Conservation (phyloP, 2,797 vertebrate species). For the Parambassis ranga region DNA sequence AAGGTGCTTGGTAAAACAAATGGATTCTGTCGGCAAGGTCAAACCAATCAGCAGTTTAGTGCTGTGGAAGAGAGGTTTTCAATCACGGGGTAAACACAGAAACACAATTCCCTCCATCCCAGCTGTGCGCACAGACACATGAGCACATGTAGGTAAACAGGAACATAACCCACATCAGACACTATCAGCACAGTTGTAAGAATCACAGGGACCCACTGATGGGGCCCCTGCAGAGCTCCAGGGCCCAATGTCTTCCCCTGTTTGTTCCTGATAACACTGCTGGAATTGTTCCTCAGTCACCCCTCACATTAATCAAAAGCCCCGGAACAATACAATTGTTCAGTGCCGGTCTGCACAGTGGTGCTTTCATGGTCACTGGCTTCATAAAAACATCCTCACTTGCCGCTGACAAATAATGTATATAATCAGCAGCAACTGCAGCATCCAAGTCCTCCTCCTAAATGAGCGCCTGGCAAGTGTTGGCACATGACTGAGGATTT, state of each 20-base stretch:
- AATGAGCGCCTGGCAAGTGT: slow-evolving; percentile 15
- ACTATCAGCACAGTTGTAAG: slow-evolving; percentile 37
- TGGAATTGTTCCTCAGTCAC: slow-evolving; percentile 65
- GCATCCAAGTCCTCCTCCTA: slow-evolving; percentile 21
- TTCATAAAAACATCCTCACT: slow-evolving; percentile 45
- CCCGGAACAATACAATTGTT: slow-evolving; percentile 59
- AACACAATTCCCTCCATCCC: slow-evolving; percentile 30
- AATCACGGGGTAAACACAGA: slow-evolving; percentile 46
- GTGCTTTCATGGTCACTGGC: slow-evolving; percentile 48
- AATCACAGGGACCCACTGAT: slow-evolving; percentile 44
- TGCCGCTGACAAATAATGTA: slow-evolving; percentile 18
- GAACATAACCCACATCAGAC: slow-evolving; percentile 43
- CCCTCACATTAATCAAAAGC: slow-evolving; percentile 70
- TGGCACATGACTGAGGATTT: slow-evolving; percentile 20
- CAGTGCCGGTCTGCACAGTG: slow-evolving; percentile 33
- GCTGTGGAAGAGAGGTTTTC: slow-evolving; percentile 45
- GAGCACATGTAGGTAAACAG: slow-evolving; percentile 36
- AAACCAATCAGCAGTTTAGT: slow-evolving; percentile 50
- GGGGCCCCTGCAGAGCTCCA: slow-evolving; percentile 41
- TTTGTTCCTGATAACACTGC: slow-evolving; percentile 75
- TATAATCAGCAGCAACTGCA: slow-evolving; percentile 4
- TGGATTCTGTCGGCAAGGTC: slow-evolving; percentile 35
- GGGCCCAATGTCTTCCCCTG: slow-evolving; percentile 58
- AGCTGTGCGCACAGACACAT: slow-evolving; percentile 19
- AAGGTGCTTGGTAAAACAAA: slow-evolving; percentile 1